A percentile compares a stretch with the other conserved stretches of the same genome.
phyloP scores from a whole-genome alignment of 2,797 vertebrate species.

The Silurus lanzhouensis region DNA sequence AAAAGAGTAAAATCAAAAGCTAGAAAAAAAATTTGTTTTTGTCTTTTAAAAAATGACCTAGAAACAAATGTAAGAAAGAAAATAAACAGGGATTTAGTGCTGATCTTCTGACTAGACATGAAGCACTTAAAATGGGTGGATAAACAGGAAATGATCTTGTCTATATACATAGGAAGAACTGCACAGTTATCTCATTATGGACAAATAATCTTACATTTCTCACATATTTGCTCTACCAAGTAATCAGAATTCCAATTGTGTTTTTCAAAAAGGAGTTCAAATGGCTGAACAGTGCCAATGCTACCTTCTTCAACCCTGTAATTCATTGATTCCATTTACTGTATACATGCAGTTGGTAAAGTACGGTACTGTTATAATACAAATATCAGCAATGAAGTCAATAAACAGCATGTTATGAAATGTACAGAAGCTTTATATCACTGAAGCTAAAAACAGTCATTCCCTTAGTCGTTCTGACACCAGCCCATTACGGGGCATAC shows the following conservation, averaged over 20 bases:
- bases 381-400: too few species aligned
- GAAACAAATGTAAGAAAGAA: background rate
- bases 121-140: conserved; percentile 18
- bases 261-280: background rate
- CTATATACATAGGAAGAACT: conserved; percentile 37
- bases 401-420: background rate
- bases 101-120: background rate
- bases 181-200: conserved; percentile 21
- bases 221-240: conserved; percentile 35
- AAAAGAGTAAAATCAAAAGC: background rate
- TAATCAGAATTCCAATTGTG: conserved; percentile 27
- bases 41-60: background rate
- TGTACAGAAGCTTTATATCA: background rate
- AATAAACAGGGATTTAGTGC: background rate
- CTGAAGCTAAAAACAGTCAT: background rate
- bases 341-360: too few species aligned
- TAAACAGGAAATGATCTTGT: conserved; percentile 46
- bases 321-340: too few species aligned
- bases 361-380: too few species aligned
- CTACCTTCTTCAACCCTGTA: too few species aligned
- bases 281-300: background rate
- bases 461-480: too few species aligned
- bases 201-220: conserved; percentile 38
- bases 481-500: too few species aligned
- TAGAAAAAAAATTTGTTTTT: too few species aligned